These are phyloP conservation scores for Onychomys torridus DNA, from an alignment of 2,797 vertebrate species.

Conservation along the genomic window DNA sequence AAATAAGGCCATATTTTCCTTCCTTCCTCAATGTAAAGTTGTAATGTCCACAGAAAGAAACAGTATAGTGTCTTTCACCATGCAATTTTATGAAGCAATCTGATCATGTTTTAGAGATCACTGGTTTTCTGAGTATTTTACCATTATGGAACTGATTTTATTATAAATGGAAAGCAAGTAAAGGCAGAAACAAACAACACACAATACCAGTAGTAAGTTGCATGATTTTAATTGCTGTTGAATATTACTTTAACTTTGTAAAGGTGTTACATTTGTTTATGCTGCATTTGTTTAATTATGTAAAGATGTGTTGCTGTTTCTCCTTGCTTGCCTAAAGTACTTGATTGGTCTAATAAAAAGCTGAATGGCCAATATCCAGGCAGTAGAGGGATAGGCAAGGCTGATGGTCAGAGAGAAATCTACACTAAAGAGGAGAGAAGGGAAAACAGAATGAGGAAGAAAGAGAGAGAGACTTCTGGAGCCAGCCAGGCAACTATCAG, in stretches of 20 bases:
- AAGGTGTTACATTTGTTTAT: background rate
- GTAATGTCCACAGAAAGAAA: background rate
- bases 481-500: background rate
- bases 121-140: constrained; percentile 32
- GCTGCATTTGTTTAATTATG: background rate
- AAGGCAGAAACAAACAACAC: background rate
- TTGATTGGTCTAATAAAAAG: background rate
- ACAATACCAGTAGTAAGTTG: background rate
- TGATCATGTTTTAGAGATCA: background rate
- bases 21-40: background rate
- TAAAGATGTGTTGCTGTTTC: background rate
- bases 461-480: background rate
- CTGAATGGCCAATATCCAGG: background rate
- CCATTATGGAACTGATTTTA: background rate
- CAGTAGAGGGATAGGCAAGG: background rate
- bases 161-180: background rate
- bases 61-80: background rate
- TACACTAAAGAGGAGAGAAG: background rate
- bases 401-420: background rate
- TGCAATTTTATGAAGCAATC: constrained; percentile 26
- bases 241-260: background rate
- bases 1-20: background rate
- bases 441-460: background rate
- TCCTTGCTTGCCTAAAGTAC: background rate
- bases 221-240: background rate